Evolutionary conservation across 2,888 invertebrate species (phyloP).

Genomic region (Sericinus montela): DNA sequence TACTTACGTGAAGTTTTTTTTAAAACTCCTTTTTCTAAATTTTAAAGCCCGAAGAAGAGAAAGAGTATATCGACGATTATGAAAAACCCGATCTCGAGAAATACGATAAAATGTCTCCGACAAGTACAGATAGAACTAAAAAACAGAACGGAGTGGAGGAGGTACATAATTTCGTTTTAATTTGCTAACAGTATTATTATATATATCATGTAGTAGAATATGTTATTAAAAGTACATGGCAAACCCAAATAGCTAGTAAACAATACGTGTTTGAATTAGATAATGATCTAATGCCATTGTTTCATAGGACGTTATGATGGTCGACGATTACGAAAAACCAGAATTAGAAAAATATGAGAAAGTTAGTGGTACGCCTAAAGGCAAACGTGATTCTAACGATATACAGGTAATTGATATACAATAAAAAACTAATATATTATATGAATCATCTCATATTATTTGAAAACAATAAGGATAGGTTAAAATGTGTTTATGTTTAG

Average conservation of each 20-base stretch:
- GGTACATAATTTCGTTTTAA: constrained; percentile 35
- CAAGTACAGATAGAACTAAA: constrained; percentile 59
- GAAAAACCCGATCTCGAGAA: constrained; percentile 85
- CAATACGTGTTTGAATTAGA: too few relatives aligned
- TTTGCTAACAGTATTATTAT: too few relatives aligned
- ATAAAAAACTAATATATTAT: neutral
- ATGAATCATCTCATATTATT: neutral
- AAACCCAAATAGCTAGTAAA: too few relatives aligned
- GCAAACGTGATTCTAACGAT: constrained; percentile 61
- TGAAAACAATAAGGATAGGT: neutral
- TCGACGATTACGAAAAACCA: constrained; percentile 86
- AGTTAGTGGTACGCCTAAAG: constrained; percentile 57
- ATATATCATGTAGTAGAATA: too few relatives aligned
- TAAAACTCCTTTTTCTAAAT: constrained; percentile 17
- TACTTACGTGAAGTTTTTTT: neutral
- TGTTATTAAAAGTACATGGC: too few relatives aligned
- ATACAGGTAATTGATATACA: constrained; percentile 47
- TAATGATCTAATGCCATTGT: neutral
- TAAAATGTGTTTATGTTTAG: constrained; percentile 36
- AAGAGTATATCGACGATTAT: constrained; percentile 83
- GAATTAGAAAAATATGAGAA: constrained; percentile 85
- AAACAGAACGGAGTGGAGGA: constrained; percentile 67
- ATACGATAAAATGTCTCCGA: constrained; percentile 80
- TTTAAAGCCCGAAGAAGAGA: constrained; percentile 63
- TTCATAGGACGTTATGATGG: constrained; percentile 69